These are phyloP conservation scores for Burhinus bistriatus DNA, from an alignment of 2,113 vertebrate species.

Conservation along the genomic window DNA sequence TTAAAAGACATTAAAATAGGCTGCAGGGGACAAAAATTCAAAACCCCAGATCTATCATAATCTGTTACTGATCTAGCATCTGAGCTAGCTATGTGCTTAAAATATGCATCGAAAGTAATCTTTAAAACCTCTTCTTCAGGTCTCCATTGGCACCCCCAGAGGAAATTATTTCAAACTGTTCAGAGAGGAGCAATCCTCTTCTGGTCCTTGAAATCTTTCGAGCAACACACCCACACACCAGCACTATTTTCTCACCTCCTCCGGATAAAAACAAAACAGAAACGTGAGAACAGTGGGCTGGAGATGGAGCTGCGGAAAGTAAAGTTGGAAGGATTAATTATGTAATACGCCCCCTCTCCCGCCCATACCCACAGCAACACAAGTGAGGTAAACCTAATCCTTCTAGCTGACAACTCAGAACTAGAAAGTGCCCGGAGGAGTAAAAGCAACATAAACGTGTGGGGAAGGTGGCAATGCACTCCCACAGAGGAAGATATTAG, in stretches of 20 bases:
- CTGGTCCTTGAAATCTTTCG: constrained; percentile 23
- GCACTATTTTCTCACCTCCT: constrained; percentile 51
- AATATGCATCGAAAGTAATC: not conserved
- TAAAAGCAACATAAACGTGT: not conserved
- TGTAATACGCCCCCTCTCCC: constrained; percentile 40
- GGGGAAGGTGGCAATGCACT: constrained; percentile 1
- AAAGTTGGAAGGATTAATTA: constrained; percentile 52
- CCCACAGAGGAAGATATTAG: constrained; percentile 8
- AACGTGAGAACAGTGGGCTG: constrained; percentile 46
- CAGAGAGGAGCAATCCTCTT: not conserved
- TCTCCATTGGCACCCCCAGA: not conserved
- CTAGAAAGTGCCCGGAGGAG: not conserved
- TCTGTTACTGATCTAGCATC: not conserved
- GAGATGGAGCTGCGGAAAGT: not conserved
- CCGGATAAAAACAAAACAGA: constrained; percentile 30
- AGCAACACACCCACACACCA: constrained; percentile 3
- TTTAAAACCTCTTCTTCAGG: not conserved
- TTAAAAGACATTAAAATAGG: not conserved
- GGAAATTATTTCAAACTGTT: constrained; percentile 1
- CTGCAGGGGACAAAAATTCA: not conserved
- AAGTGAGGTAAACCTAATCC: constrained; percentile 22
- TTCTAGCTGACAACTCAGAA: not conserved
- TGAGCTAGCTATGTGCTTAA: constrained; percentile 4
- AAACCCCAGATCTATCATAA: constrained; percentile 5
- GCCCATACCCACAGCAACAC: constrained; percentile 22